phyloP scores from a whole-genome alignment of 2,113 vertebrate species.

The Antechinus stuartii region DNA sequence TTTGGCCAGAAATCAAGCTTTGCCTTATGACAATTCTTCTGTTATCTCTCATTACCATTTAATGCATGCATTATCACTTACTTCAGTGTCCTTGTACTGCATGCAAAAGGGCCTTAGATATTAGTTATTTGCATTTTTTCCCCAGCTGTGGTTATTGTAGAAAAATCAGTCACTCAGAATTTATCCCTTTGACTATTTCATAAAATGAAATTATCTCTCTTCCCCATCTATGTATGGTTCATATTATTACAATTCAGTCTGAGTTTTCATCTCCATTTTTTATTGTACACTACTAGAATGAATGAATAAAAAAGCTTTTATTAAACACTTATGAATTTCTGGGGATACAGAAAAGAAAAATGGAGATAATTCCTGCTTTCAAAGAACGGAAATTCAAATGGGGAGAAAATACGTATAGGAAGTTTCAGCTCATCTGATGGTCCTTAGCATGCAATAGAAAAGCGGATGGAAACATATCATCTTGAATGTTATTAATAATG shows the following conservation, averaged over 20 bases:
- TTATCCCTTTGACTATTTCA: constrained; percentile 4
- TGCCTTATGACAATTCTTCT: not conserved
- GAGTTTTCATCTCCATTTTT: not conserved
- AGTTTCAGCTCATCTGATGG: not conserved
- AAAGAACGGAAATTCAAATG: not conserved
- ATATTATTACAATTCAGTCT: not conserved
- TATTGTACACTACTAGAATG: not conserved
- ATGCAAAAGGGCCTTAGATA: not conserved
- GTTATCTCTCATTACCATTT: not conserved
- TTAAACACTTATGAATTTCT: not conserved
- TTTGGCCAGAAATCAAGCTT: not conserved
- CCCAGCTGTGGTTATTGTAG: not conserved
- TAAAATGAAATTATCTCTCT: constrained; percentile 10
- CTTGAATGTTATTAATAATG: not conserved
- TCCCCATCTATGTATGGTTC: not conserved
- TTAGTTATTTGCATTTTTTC: not conserved
- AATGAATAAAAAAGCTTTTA: not conserved
- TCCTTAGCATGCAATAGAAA: not conserved
- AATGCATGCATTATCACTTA: not conserved
- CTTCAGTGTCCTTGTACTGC: no score
- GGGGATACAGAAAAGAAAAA: not conserved
- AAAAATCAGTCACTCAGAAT: constrained; percentile 19
- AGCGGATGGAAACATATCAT: not conserved
- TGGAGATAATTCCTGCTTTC: not conserved
- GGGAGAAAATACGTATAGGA: not conserved